Base-by-base conservation (phyloP, 2,888 invertebrate genomes). In the Tetragonula carbonaria region DNA sequence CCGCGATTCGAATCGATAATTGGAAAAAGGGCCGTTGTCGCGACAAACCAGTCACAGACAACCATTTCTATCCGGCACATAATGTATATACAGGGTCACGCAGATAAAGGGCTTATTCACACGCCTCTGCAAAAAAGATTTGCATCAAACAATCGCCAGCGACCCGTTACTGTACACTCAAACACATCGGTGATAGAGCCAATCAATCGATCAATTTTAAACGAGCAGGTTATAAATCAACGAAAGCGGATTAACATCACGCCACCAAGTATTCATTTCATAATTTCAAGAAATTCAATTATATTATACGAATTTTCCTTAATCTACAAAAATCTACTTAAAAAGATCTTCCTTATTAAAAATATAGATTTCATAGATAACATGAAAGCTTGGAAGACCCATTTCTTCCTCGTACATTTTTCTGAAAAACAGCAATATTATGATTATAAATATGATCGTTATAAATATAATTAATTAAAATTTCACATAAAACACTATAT, bases 11-110 rank as follows among this genome's bases (percentile, higher is more conserved):
- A 88, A 86, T 88, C 87, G 88, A 90, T 90, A 90, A 90, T 90
- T 90, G 90, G 80, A 90, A 90, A 90, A 90, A 90, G 90, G 87
- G 74, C 81, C 80, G 90, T 89, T 90, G 90, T 88, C 87, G 73
- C 85, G 80, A 80, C 84, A 78, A 88, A 82, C 88, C 83, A 78
- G 81, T 75, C 87, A 33, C 80, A 72, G 82, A 74, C 80, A 78
- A 67, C 65, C 84, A 57, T 76, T 88, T 82, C 68, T 74, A 23
- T 6, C 53, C 57, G 45, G 55, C 66, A 63, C 80, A 59, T 73
- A 74, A 77, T 70, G 55, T 38, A 71, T 79, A 71, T 84, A 80
- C 86, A 80, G 87, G 75, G 70, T 86, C 83, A 79, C 74, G 66
- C 55, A 75, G 89, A 90, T 90, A 88, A 90, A 90, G 83, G 72